Evolutionary conservation across 1,140 invertebrate species (phyloP), one percentile per base, ranked within the genome.

Genomic region (Pinna nobilis): DNA sequence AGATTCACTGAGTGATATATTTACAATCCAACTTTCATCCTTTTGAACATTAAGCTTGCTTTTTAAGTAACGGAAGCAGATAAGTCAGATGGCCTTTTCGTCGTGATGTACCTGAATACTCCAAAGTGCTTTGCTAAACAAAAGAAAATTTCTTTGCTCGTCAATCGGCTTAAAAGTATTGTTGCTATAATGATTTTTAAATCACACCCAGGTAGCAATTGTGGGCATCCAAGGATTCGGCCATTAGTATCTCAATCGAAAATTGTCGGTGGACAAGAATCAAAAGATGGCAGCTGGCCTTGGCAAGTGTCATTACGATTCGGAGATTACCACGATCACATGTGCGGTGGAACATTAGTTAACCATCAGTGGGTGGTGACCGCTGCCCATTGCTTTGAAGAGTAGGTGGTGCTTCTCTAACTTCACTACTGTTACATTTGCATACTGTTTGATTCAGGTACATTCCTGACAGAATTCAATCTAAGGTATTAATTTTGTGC

Each of bases 301-400:
- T 83, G 82, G 82, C 80, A 79, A 55, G 70, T 70, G 6, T 82
- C 81, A 3, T 37, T 81, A 25, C 41, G 51, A 1, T 39, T 67
- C 28, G 33, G 33, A 13, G 49, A 41, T 18, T 53, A 51, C n/a
- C 37, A 59, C 2, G 65, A 74, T n/a, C 74, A 86, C 77, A 39
- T 82, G 32, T 91, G 90, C 81, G 90, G 89, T 9, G 89, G 85
- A 20, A 83, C 78, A 2, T 69, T 90, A 1, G 86, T 90, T 18
- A 73, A 80, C 44, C 72, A 73, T 1, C 67, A 81, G 49, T 90
- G 87, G 85, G 70, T 89, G 3, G 25, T 90, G 7, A 89, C 89
- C 3, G 89, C 89, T 0, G 86, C 86, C 4, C 89, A 90, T 71
- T 90, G 89, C 63, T 83, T 87, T 68, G 78, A 86, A 25, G 59